phyloP scores from a whole-genome alignment of 2,888 invertebrate species.

The Amphipyra berbera region DNA sequence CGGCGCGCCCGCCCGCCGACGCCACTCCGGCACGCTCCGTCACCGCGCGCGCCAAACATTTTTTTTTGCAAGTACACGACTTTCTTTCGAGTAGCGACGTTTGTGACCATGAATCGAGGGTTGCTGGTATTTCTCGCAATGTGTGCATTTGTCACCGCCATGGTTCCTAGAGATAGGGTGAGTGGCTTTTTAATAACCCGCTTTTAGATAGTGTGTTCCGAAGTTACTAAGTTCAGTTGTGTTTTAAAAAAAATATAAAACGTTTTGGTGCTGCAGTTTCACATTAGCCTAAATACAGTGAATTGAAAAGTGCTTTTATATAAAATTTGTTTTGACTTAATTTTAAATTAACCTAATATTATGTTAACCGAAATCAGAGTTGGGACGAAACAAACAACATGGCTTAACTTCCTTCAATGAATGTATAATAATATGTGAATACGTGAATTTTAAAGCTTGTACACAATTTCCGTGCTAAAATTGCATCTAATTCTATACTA shows the following conservation, averaged over 20 bases:
- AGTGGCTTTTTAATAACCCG: conserved; percentile 60
- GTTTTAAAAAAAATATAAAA: conserved; percentile 2
- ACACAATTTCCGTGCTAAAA: too few relatives aligned
- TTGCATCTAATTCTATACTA: too few relatives aligned
- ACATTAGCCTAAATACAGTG: neutral
- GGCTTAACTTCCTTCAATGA: too few relatives aligned
- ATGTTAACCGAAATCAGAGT: too few relatives aligned
- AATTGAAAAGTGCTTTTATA: neutral
- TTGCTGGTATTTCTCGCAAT: conserved; percentile 68
- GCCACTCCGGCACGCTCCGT: conserved; percentile 73
- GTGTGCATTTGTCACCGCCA: conserved; percentile 70
- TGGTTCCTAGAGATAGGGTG: conserved; percentile 76
- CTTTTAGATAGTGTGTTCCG: conserved; percentile 4
- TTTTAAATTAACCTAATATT: too few relatives aligned
- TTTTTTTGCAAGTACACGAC: conserved; percentile 34
- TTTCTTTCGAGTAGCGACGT: conserved; percentile 28
- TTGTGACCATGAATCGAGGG: conserved; percentile 69
- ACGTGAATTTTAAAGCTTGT: too few relatives aligned
- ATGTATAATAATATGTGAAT: too few relatives aligned
- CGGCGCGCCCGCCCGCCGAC: conserved; percentile 61
- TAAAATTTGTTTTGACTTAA: too few relatives aligned
- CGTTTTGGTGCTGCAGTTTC: conserved; percentile 14
- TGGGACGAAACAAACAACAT: too few relatives aligned
- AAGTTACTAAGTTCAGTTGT: conserved; percentile 8
- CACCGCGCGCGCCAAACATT: conserved; percentile 59